These are phyloP conservation scores for Tribolium castaneum DNA, from an alignment of 1,140 invertebrate genomes.

Conservation along the genomic window DNA sequence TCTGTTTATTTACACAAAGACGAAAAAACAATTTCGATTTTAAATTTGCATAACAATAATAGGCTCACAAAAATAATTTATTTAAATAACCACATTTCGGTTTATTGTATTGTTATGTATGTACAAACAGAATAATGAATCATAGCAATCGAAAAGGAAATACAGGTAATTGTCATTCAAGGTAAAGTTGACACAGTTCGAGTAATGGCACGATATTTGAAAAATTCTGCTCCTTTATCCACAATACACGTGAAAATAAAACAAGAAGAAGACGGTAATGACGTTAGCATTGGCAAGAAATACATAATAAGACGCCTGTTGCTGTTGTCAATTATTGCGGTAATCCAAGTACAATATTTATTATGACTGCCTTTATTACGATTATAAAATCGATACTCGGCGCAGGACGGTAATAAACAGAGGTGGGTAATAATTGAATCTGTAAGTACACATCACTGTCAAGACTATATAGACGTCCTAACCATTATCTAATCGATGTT, in stretches of 20 bases:
- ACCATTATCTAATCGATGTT: slow-evolving; percentile 18
- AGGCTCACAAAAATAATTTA: slow-evolving; percentile 3
- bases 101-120: slow-evolving; percentile 33
- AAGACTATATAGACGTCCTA: neutral
- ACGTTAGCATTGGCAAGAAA: neutral
- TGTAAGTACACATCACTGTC: slow-evolving; percentile 12
- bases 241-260: neutral
- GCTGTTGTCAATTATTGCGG: neutral
- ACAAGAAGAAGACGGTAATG: neutral
- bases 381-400: slow-evolving; percentile 4
- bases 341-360: neutral
- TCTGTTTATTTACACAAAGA: neutral
- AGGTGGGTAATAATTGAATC: neutral
- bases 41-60: slow-evolving; percentile 21
- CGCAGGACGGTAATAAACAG: neutral
- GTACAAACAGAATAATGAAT: slow-evolving; percentile 37
- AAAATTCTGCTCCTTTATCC: neutral
- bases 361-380: neutral
- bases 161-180: slow-evolving; percentile 56
- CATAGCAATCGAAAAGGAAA: slow-evolving; percentile 50
- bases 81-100: slow-evolving; percentile 14
- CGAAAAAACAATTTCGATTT: slow-evolving; percentile 11
- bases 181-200: slow-evolving; percentile 55
- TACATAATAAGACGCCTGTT: neutral
- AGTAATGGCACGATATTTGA: neutral